Evolutionary conservation across 2,113 vertebrate species (phyloP), one percentile per base, ranked within the genome.

Genomic region (Sinocyclocheilus anshuiensis): DNA sequence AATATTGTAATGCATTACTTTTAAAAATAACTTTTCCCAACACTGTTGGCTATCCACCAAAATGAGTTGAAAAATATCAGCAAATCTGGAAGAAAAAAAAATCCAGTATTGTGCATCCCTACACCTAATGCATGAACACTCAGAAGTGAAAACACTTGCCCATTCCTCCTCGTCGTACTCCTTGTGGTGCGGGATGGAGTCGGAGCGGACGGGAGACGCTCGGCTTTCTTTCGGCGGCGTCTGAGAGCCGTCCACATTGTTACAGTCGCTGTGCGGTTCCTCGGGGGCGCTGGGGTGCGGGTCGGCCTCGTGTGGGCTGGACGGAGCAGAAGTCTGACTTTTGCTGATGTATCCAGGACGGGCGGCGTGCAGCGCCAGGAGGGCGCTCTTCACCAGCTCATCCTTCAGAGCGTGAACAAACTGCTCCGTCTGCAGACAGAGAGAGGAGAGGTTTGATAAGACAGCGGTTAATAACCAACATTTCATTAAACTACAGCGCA

Each of bases 131-230:
- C 42, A 48, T 48, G 45, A 42, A 42, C 7, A 42, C 39, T 42
- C 39, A 42, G 39, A 48, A 48, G 45, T 48, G 45, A 48, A 65
- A 48, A 20, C 86, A 94, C 95, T 95, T 95, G 97, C 98, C 98
- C 98, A 99, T 92, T 99, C 97, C 82, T 99, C 98, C 63, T 99
- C 98, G 10, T 99, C 96, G 0, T 97, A 99, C 90, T 99, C 98
- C 0, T 96, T 96, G 42, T 98, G 97, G 50, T 98, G 97, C 0
- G 97, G 97, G 75, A 99, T 97, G 96, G 75, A 94, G 93, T 86
- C 93, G 94, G 24, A 94, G 77, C 0, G 90, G 89, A 50, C 12
- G 84, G 83, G 4, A 88, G 93, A 24, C 75, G 24, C 80, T 3
- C 95, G 94, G 85, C 92, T 94, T 10, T 69, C 63, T 55, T 81